These are phyloP conservation scores for Sturnus vulgaris DNA, from an alignment of 2,113 vertebrate species.

Conservation along the genomic window DNA sequence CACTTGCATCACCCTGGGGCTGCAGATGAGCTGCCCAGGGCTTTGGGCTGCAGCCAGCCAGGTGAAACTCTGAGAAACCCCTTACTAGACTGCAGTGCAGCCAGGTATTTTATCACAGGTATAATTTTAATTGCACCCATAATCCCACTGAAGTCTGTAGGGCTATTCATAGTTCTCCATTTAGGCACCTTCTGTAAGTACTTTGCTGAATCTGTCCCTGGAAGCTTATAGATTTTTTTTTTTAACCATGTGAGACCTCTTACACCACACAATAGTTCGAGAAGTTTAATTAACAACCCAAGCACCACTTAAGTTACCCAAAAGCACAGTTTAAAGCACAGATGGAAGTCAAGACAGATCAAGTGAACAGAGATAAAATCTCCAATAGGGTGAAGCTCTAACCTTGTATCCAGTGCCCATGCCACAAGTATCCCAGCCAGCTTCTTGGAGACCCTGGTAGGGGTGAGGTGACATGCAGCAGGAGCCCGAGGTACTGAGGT, in stretches of 20 bases:
- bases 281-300: background rate
- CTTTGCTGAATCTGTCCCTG: background rate
- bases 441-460: background rate
- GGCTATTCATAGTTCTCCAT: background rate
- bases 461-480: background rate
- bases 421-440: background rate
- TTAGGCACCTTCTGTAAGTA: background rate
- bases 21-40: fast-evolving
- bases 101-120: background rate
- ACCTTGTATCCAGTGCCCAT: background rate
- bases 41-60: background rate
- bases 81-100: background rate
- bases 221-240: background rate
- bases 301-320: background rate
- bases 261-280: background rate
- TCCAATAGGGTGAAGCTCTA: background rate
- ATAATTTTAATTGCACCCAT: background rate
- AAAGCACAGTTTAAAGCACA: constrained; percentile 7
- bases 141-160: background rate
- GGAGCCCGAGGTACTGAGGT: background rate
- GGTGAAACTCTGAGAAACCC: background rate
- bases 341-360: background rate
- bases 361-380: background rate
- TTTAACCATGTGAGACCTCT: background rate
- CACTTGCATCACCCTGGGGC: fast-evolving